Percentiles rank a stretch among this genome's conserved stretches.
Conservation (phyloP, 1,140 invertebrate species). For the Tetramorium alpestre region DNA sequence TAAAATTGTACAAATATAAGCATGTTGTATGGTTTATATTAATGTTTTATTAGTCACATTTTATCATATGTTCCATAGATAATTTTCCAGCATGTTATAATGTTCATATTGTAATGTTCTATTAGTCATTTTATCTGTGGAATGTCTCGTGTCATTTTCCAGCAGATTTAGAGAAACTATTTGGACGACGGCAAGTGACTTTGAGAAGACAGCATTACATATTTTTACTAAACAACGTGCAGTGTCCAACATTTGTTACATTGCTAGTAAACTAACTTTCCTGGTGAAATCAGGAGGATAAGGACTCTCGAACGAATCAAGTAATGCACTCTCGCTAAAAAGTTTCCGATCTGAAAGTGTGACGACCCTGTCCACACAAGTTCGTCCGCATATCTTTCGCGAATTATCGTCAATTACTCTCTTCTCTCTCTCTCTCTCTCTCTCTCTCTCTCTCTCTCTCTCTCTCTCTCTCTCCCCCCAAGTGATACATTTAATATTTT, state of each 20-base stretch:
- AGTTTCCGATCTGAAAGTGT: constrained; percentile 19
- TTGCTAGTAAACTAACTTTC: constrained; percentile 7
- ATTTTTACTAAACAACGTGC: neutral
- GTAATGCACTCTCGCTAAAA: constrained; percentile 16
- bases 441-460: neutral
- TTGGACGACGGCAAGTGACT: neutral
- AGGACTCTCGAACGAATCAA: neutral
- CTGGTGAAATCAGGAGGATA: constrained; percentile 8
- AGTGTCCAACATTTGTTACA: neutral
- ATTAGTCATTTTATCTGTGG: neutral
- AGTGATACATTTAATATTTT: neutral
- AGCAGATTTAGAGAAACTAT: neutral
- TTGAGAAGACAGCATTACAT: neutral
- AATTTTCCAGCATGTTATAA: too few species aligned
- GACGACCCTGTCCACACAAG: neutral
- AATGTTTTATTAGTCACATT: too few species aligned
- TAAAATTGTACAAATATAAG: neutral
- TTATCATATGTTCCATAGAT: too few species aligned
- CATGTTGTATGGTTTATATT: neutral
- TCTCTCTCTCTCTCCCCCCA: constrained; percentile 14
- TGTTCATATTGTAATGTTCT: neutral
- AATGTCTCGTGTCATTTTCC: too few species aligned
- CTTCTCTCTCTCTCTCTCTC: neutral
- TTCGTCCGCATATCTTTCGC: neutral
- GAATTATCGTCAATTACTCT: neutral